Conservation (phyloP, 2,797 vertebrate genomes). For the Ispidina lecontei region DNA sequence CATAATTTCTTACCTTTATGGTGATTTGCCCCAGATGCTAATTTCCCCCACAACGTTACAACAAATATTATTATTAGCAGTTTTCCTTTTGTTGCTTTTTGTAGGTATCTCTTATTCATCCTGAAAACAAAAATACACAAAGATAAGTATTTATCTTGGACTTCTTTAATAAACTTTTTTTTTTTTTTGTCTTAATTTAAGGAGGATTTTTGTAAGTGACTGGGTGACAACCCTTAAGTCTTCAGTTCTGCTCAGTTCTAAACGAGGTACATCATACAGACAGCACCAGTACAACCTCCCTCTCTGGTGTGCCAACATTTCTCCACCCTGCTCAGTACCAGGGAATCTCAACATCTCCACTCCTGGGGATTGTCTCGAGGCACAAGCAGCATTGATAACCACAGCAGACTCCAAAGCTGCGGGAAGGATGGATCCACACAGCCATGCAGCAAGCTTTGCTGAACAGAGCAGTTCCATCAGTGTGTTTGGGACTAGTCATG, state of each 20-base stretch:
- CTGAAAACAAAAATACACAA: constrained; percentile 78
- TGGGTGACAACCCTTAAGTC: neutral
- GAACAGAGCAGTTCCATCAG: neutral
- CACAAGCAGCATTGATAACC: neutral
- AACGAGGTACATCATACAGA: neutral
- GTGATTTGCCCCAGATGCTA: constrained; percentile 83
- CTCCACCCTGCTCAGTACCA: neutral
- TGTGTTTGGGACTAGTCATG: neutral
- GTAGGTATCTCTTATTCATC: constrained; percentile 92
- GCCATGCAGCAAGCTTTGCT: neutral
- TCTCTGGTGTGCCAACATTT: neutral
- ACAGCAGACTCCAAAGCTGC: neutral
- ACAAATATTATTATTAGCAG: constrained; percentile 92
- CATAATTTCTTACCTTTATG: constrained; percentile 86
- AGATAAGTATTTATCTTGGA: constrained; percentile 1
- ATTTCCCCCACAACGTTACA: constrained; percentile 88
- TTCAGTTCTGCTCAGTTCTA: neutral
- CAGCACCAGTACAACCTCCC: neutral
- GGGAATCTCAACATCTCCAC: neutral
- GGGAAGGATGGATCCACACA: neutral
- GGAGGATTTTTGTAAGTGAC: neutral
- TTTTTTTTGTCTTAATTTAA: neutral
- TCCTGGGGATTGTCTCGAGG: neutral
- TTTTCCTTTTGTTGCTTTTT: constrained; percentile 89
- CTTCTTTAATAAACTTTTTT: neutral